Evolutionary conservation across 2,888 invertebrate genomes (phyloP).

Genomic region (Amphimallon solstitiale): DNA sequence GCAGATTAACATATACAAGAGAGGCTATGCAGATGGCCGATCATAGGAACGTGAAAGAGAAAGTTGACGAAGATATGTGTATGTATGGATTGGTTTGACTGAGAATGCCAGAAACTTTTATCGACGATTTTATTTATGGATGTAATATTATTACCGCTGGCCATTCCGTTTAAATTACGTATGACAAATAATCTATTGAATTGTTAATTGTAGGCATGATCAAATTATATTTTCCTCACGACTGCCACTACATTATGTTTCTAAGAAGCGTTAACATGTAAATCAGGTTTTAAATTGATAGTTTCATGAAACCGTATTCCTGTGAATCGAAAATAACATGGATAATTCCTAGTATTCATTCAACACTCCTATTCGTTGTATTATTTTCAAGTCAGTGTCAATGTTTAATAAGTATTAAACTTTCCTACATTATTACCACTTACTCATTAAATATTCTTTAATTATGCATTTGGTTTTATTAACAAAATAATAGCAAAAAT

Average conservation of each 20-base stretch:
- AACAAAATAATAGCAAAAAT: too few relatives aligned
- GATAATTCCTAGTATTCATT: too few relatives aligned
- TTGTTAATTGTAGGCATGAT: conserved; percentile 23
- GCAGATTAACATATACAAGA: conserved; percentile 48
- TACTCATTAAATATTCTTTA: too few relatives aligned
- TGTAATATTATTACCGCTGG: conserved; percentile 19
- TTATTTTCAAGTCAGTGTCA: too few relatives aligned
- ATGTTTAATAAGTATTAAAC: too few relatives aligned
- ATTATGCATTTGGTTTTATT: too few relatives aligned
- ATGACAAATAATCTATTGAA: conserved; percentile 32
- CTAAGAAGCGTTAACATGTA: conserved; percentile 8
- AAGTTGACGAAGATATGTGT: conserved; percentile 31
- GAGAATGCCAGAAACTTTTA: conserved; percentile 27
- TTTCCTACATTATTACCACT: too few relatives aligned
- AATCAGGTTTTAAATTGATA: conserved; percentile 18
- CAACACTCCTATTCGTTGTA: too few relatives aligned
- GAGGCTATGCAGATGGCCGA: conserved; percentile 33
- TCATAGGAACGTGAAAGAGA: conserved; percentile 25
- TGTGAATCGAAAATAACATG: background rate
- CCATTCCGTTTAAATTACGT: conserved; percentile 7
- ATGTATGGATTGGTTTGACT: conserved; percentile 11
- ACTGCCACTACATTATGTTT: conserved; percentile 5
- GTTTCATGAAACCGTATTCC: conserved; percentile 1
- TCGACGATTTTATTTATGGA: conserved; percentile 24
- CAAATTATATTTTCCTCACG: conserved; percentile 27